Evolutionary conservation across 2,888 invertebrate genomes (phyloP).

Genomic region (Sphaeridia pumilis): DNA sequence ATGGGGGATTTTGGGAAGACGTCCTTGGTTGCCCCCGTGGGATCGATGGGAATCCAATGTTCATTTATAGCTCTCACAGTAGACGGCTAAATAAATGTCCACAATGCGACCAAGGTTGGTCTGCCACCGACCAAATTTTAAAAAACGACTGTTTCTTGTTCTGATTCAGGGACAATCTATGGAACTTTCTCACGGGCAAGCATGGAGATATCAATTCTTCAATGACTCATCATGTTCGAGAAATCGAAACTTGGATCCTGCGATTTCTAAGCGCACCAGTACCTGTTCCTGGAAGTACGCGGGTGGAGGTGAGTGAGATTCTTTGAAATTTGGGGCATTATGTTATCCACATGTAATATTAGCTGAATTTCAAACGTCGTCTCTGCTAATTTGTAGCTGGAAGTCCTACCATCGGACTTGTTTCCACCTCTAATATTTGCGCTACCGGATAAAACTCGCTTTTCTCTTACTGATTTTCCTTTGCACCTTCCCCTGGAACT

Average conservation of each 20-base stretch:
- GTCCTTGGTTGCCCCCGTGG: no score
- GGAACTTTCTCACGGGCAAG: slow-evolving; percentile 85
- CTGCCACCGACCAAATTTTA: not conserved
- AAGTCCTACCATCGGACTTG: slow-evolving; percentile 73
- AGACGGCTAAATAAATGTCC: no score
- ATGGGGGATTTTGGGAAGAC: no score
- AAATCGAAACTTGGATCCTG: slow-evolving; percentile 98
- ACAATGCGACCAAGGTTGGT: not conserved
- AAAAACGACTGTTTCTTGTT: no score
- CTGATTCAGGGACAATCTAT: slow-evolving; percentile 72
- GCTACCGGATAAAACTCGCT: slow-evolving; percentile 92
- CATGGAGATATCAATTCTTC: slow-evolving; percentile 69
- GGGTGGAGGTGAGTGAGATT: slow-evolving; percentile 52
- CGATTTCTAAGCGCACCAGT: slow-evolving; percentile 92
- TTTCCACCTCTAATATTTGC: slow-evolving; percentile 80
- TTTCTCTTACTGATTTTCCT: slow-evolving; percentile 94
- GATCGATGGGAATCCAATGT: no score
- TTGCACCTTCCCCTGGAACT: slow-evolving; percentile 94
- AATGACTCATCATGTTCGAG: slow-evolving; percentile 88
- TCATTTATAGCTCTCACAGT: no score
- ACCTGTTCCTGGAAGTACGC: slow-evolving; percentile 93
- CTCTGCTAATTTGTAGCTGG: slow-evolving; percentile 44
- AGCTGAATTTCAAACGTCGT: not conserved
- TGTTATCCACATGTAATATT: not conserved
- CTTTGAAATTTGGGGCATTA: not conserved